Conservation (phyloP, 2,797 vertebrate species). For the Bovichtus variegatus region DNA sequence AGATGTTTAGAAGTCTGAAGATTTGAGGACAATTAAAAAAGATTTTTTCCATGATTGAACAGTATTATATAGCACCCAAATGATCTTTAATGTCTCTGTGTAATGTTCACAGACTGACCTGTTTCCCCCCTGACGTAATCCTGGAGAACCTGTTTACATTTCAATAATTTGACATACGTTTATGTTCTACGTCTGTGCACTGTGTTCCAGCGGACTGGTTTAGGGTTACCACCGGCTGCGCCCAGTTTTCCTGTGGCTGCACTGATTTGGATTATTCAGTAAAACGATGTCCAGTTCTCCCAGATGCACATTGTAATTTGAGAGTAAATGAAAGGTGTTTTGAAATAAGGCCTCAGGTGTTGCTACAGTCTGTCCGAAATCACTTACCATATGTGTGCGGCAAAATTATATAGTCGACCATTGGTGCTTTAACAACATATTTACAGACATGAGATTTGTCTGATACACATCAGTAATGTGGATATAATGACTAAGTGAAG, state of each 20-base stretch:
- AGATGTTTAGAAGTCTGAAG: background rate
- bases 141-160: constrained; percentile 11
- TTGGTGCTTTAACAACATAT: too few species aligned
- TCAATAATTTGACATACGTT: constrained; percentile 24
- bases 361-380: constrained; percentile 34
- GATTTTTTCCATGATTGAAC: background rate
- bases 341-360: constrained; percentile 33
- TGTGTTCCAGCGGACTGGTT: constrained; percentile 9
- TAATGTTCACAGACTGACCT: background rate
- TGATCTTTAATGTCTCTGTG: background rate
- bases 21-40: background rate
- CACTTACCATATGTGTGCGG: too few species aligned
- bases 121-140: background rate
- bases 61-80: background rate
- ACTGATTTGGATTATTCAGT: constrained; percentile 34
- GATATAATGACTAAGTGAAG: too few species aligned
- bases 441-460: too few species aligned
- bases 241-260: constrained; percentile 26
- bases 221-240: constrained; percentile 15
- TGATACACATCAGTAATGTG: too few species aligned
- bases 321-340: constrained; percentile 45
- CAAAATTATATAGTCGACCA: too few species aligned
- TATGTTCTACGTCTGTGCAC: constrained; percentile 9
- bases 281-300: constrained; percentile 18
- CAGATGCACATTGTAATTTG: constrained; percentile 20